These are phyloP conservation scores for Iphiclides podalirius DNA, from an alignment of 2,888 invertebrate species.

Conservation along the genomic window DNA sequence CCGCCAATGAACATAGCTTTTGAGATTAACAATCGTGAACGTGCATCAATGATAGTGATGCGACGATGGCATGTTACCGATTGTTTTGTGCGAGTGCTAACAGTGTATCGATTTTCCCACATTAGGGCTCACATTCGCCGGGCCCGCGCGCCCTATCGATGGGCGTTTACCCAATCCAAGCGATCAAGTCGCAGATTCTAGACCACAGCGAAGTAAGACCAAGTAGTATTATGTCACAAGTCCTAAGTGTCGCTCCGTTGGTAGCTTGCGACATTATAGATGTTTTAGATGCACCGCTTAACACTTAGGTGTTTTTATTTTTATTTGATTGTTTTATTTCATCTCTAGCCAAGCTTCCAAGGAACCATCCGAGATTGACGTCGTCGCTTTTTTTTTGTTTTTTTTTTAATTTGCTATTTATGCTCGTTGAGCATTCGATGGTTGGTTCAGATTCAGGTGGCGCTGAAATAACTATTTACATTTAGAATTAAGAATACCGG, in stretches of 20 bases:
- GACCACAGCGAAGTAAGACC: conserved; percentile 94
- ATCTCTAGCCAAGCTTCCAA: conserved; percentile 30
- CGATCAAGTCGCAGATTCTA: conserved; percentile 92
- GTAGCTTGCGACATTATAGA: conserved; percentile 73
- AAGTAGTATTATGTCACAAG: conserved; percentile 61
- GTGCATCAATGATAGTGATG: conserved; percentile 49
- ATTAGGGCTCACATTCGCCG: conserved; percentile 94
- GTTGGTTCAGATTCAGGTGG: conserved; percentile 32
- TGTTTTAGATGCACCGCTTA: conserved; percentile 80
- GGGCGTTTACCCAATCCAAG: conserved; percentile 94
- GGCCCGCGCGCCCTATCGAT: conserved; percentile 94
- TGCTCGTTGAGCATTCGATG: conserved; percentile 28
- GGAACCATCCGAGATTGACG: conserved; percentile 30
- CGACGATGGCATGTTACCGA: conserved; percentile 66
- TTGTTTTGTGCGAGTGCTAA: conserved; percentile 81
- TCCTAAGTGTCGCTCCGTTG: conserved; percentile 60
- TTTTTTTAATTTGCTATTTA: conserved; percentile 29
- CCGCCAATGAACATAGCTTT: conserved; percentile 55
- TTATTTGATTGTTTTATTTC: conserved; percentile 33
- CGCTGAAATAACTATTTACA: background rate
- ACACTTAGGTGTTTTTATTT: conserved; percentile 65
- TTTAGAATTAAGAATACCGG: too few relatives aligned
- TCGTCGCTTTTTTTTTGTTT: conserved; percentile 37
- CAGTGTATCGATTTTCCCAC: conserved; percentile 75
- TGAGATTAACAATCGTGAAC: conserved; percentile 48